Conservation (phyloP, 2,888 invertebrate genomes). For the Coenonympha arcania region DNA sequence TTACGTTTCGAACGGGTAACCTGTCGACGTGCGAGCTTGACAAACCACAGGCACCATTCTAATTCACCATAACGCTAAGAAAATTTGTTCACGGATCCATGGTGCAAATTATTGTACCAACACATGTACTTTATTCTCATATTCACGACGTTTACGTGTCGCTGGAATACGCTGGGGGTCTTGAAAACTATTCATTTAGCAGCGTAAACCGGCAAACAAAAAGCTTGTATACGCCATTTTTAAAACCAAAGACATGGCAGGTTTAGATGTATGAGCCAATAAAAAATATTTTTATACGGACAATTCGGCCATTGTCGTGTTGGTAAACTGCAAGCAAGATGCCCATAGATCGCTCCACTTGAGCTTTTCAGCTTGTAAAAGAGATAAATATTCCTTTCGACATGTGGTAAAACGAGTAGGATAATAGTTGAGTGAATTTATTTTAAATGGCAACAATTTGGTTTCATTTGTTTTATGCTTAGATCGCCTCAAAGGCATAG, state of each 20-base stretch:
- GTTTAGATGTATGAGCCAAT: constrained; percentile 69
- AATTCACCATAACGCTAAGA: constrained; percentile 73
- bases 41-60: constrained; percentile 73
- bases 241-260: constrained; percentile 76
- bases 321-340: constrained; percentile 73
- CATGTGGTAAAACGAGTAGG: constrained; percentile 70
- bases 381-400: constrained; percentile 69
- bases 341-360: constrained; percentile 72
- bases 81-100: constrained; percentile 68
- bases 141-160: constrained; percentile 67
- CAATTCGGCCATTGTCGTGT: constrained; percentile 75
- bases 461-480: neutral
- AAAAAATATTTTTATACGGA: constrained; percentile 72
- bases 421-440: constrained; percentile 49
- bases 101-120: constrained; percentile 68
- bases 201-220: constrained; percentile 76
- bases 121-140: constrained; percentile 74
- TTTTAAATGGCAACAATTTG: constrained; percentile 46
- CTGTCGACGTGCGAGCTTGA: constrained; percentile 73
- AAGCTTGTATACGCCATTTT: constrained; percentile 78
- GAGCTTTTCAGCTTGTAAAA: constrained; percentile 69
- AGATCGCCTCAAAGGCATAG: too few relatives aligned
- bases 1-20: constrained; percentile 70
- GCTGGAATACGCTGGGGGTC: constrained; percentile 57
- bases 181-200: constrained; percentile 61